Evolutionary conservation across 2,888 invertebrate species (phyloP).

Genomic region (Caenorhabditis parvicauda): DNA sequence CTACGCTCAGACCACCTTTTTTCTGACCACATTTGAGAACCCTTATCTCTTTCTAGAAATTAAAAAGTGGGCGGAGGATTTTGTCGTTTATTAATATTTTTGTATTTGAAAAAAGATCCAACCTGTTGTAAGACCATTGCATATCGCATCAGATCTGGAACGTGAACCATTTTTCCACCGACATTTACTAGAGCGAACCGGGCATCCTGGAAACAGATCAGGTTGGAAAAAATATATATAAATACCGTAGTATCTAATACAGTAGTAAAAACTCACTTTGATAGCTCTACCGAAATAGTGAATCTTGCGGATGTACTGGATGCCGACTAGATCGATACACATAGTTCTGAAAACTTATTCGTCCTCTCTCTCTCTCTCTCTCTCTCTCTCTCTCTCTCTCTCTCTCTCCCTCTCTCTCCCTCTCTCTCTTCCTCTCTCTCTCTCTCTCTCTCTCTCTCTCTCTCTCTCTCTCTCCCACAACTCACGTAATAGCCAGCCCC

Average conservation of each 20-base stretch:
- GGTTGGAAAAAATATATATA: not conserved
- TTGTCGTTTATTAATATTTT: too few relatives aligned
- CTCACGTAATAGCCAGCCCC: conserved; percentile 61
- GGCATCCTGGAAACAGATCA: conserved; percentile 49
- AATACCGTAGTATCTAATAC: not conserved
- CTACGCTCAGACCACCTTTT: too few relatives aligned
- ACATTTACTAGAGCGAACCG: conserved; percentile 62
- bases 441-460: not conserved
- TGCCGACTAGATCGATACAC: conserved; percentile 63
- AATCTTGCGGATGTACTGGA: conserved; percentile 62
- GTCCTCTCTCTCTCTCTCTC: too few relatives aligned
- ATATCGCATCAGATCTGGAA: conserved; percentile 60
- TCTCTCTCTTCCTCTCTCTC: not conserved
- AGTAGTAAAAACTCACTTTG: conserved; percentile 24
- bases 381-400: not conserved
- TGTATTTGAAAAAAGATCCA: conserved; percentile 1
- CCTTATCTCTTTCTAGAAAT: not conserved
- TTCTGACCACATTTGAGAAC: not conserved
- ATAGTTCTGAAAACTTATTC: conserved; percentile 51
- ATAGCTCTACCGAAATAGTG: conserved; percentile 63
- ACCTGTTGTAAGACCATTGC: conserved; percentile 59
- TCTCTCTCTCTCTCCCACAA: not conserved
- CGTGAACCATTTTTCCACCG: conserved; percentile 62
- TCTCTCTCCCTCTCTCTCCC: not conserved
- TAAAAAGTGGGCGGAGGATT: too few relatives aligned